Evolutionary conservation across 2,888 invertebrate genomes (phyloP), one percentile per base, ranked within the genome.

Genomic region (Parochlus steinenii): DNA sequence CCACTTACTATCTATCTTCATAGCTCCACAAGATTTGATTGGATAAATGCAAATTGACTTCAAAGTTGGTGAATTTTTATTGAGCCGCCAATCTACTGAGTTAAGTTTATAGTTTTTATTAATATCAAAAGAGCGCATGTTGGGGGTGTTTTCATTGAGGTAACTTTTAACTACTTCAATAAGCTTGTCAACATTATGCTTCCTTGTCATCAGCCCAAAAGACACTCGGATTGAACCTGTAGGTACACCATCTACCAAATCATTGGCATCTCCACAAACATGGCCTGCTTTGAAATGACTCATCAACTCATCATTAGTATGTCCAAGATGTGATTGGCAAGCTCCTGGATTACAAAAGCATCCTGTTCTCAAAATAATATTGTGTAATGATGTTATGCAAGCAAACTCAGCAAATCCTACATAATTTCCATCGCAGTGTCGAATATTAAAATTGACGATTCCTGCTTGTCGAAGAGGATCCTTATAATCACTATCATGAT

Each of bases 291-390:
- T 69, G 54, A 74, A 87, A 54, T 90, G 82, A 19, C 69, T 64
- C 45, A 72, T 70, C 44, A 92, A 64, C 37, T 81, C 74, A 10
- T 69, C 62, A 33, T 76, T 67, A 0, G 71, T 64, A 6, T 87
- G 61, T 6, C 63, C 56, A 29, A 95, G 61, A 49, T 82, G 80
- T 31, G 73, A 62, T 53, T 90, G 85, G 52, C 95, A 95, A 3
- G 92, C 82, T 10, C 95, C 97, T 2, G 90, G 80, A 61, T 97
- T 97, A 55, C 97, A 97, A 54, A 93, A 90, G 53, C 95, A 95
- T 1, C 97, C 97, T 2, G 89, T 89, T 42, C 97, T 69, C 25
- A 97, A 55, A 45, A 78, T 75, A 33, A 97, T 78, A 46, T 78
- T 76, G 52, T 86, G 78, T 34, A 92, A 61, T 44, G 85, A 77